Conservation (phyloP, 1,140 invertebrate species). For the Nephotettix cincticeps region DNA sequence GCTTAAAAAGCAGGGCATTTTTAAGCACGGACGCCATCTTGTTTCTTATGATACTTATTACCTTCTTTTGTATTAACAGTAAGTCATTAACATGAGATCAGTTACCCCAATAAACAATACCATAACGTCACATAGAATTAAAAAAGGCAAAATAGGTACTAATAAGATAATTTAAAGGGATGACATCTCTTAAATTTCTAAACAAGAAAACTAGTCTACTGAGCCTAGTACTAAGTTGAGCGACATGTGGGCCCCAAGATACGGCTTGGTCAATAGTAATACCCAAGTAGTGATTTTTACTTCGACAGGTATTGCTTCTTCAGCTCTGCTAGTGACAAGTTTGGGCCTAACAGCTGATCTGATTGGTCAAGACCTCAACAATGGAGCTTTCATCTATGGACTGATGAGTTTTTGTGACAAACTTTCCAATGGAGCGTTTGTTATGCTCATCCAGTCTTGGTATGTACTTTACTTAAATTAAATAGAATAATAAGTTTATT, state of each 20-base stretch:
- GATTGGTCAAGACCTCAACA: conserved; percentile 81
- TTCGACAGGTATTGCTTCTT: conserved; percentile 73
- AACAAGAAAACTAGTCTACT: too few relatives aligned
- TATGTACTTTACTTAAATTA: conserved; percentile 19
- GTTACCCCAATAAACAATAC: conserved; percentile 31
- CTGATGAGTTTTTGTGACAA: conserved; percentile 96
- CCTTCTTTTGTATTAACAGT: too few relatives aligned
- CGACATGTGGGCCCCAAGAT: background rate
- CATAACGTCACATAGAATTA: too few relatives aligned
- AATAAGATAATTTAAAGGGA: background rate
- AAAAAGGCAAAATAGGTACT: background rate
- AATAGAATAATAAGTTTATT: too few relatives aligned
- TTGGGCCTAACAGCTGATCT: conserved; percentile 87
- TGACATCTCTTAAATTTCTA: too few relatives aligned
- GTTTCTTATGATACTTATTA: too few relatives aligned
- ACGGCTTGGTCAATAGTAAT: background rate
- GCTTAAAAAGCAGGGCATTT: too few relatives aligned
- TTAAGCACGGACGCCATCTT: too few relatives aligned
- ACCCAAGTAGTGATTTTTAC: background rate
- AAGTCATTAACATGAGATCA: too few relatives aligned
- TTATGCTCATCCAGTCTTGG: conserved; percentile 51
- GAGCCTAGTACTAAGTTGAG: too few relatives aligned
- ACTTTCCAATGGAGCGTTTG: conserved; percentile 81
- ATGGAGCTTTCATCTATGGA: conserved; percentile 94
- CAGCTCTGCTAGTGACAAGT: conserved; percentile 86